A percentile compares a stretch with the other conserved stretches of the same genome.
These are phyloP conservation scores for Pluvialis apricaria DNA, from an alignment of 2,113 vertebrate species.

Conservation along the genomic window DNA sequence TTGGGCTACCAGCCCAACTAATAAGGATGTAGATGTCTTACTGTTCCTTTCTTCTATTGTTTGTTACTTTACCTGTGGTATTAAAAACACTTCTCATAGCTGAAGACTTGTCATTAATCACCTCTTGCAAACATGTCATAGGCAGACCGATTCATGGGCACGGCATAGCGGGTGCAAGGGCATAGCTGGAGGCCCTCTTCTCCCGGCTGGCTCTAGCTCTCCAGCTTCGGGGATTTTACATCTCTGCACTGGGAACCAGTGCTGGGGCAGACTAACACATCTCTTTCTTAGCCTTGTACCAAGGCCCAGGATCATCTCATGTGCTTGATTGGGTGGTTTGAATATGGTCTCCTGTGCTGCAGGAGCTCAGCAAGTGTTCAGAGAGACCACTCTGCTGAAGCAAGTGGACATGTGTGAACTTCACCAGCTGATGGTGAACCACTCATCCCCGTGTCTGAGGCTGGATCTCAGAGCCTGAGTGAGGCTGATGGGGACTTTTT, in stretches of 20 bases:
- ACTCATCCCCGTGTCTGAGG: neutral
- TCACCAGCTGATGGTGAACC: neutral
- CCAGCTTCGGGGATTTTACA: neutral
- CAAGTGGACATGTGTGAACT: fast-evolving
- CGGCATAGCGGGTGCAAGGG: neutral
- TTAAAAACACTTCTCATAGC: neutral
- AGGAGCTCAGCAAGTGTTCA: fast-evolving
- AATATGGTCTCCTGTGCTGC: neutral
- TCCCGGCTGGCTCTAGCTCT: neutral
- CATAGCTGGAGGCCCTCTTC: neutral
- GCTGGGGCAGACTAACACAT: neutral
- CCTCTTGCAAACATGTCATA: neutral
- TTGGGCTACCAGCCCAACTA: neutral
- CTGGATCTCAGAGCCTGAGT: neutral
- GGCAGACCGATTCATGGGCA: neutral
- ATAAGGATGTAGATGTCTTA: neutral
- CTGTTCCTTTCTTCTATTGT: neutral
- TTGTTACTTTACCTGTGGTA: neutral
- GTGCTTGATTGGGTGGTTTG: neutral
- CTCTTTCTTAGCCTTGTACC: neutral
- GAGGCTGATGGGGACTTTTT: neutral
- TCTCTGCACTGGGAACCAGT: neutral
- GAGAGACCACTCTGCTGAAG: neutral
- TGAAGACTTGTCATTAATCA: neutral
- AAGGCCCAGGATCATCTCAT: neutral